Conservation (phyloP, 2,113 vertebrate species). For the Corvus cornix region DNA sequence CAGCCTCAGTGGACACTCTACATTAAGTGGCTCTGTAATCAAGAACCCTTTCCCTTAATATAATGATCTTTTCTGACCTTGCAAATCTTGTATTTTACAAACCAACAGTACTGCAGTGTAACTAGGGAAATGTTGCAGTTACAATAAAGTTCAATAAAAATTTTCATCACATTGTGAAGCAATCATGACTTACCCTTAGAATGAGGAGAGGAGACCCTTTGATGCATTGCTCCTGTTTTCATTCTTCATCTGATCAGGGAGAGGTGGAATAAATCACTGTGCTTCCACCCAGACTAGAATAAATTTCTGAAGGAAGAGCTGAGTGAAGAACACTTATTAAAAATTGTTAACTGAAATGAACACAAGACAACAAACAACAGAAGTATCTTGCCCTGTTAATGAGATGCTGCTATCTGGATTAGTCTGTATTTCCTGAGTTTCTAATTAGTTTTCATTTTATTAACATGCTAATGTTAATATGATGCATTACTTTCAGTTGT, state of each 20-base stretch:
- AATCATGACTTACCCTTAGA: not conserved
- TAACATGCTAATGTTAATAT: constrained; percentile 55
- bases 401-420: constrained; percentile 23
- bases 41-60: not conserved
- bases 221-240: constrained; percentile 30
- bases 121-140: not conserved
- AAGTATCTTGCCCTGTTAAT: constrained; percentile 30
- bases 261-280: constrained; percentile 38
- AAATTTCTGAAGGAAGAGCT: constrained; percentile 5
- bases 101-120: not conserved
- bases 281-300: not conserved
- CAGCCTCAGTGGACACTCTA: rapidly evolving
- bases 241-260: not conserved
- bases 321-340: constrained; percentile 13
- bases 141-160: not conserved
- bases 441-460: constrained; percentile 59
- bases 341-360: constrained; percentile 33
- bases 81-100: not conserved
- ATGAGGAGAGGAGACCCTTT: not conserved
- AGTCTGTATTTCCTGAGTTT: constrained; percentile 50
- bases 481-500: constrained; percentile 50
- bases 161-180: not conserved
- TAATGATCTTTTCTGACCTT: not conserved
- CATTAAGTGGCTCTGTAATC: not conserved
- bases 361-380: constrained; percentile 1